A percentile compares a stretch with the other conserved stretches of the same genome.
phyloP scores from a whole-genome alignment of 1,140 invertebrate species.

The Drosophila parvula region DNA sequence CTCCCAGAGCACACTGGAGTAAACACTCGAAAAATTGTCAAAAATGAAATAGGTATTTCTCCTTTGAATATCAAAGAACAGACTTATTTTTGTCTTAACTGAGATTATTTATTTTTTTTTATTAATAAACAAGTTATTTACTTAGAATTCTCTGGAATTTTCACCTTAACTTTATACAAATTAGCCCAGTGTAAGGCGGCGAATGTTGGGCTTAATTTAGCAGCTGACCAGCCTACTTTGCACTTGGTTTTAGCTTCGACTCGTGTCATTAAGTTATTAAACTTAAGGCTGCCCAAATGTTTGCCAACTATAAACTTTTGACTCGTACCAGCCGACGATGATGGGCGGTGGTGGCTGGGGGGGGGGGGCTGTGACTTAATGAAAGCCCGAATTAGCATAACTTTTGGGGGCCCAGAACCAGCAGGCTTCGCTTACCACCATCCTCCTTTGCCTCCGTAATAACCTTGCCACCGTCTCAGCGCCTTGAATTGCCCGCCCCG shows the following conservation, averaged over 20 bases:
- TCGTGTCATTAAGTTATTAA: constrained; percentile 80
- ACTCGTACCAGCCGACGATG: constrained; percentile 46
- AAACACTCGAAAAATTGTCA: neutral
- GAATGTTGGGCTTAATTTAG: constrained; percentile 67
- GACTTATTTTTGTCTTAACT: neutral
- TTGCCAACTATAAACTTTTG: constrained; percentile 74
- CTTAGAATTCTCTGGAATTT: neutral
- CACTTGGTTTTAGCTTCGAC: constrained; percentile 57
- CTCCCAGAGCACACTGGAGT: constrained; percentile 17
- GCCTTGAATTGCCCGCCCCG: constrained; percentile 37
- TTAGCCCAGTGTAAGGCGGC: constrained; percentile 1
- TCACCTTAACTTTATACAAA: neutral
- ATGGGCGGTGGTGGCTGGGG: constrained; percentile 8
- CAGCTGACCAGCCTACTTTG: constrained; percentile 78
- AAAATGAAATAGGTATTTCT: neutral
- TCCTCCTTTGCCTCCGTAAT: constrained; percentile 15
- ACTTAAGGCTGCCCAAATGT: constrained; percentile 70
- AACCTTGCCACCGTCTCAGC: constrained; percentile 33
- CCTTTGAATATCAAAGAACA: neutral
- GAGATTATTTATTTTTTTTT: neutral
- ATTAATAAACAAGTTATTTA: neutral
- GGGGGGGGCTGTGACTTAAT: constrained; percentile 64
- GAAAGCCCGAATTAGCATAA: constrained; percentile 79
- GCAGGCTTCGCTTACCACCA: constrained; percentile 14
- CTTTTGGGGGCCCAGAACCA: constrained; percentile 41